Percentiles rank a stretch among this genome's conserved stretches.
Conservation (phyloP, 2,888 invertebrate genomes). For the Muschampia plurimacula region DNA sequence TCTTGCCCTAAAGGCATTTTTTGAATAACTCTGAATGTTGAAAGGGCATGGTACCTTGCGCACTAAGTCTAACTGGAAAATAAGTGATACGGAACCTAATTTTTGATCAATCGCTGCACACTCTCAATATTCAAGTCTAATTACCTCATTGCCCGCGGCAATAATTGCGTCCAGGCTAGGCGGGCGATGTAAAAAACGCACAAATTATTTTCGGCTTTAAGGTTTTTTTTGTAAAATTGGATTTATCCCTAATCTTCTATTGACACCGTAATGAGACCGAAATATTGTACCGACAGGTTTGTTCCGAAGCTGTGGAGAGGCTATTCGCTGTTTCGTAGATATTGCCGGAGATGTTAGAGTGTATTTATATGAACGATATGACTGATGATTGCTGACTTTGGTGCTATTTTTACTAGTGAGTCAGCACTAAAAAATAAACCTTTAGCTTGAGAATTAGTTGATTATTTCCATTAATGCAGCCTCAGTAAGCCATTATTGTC, state of each 20-base stretch:
- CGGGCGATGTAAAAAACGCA: conserved; percentile 67
- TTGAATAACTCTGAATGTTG: too few relatives aligned
- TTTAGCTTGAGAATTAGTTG: too few relatives aligned
- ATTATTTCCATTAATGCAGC: too few relatives aligned
- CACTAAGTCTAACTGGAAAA: too few relatives aligned
- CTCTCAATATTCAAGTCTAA: conserved; percentile 43
- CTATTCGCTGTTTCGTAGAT: background rate
- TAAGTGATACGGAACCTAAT: conserved; percentile 26
- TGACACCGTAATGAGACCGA: conserved; percentile 84
- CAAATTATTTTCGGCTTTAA: conserved; percentile 57
- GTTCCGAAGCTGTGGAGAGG: conserved; percentile 58
- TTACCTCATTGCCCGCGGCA: conserved; percentile 73
- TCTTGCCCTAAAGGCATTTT: too few relatives aligned
- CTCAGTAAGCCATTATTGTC: too few relatives aligned
- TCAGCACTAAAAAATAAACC: too few relatives aligned
- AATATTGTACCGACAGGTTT: conserved; percentile 70
- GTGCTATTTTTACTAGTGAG: too few relatives aligned
- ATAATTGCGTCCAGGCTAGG: conserved; percentile 69
- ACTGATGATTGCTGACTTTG: too few relatives aligned
- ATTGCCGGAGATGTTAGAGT: background rate
- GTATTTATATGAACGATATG: background rate
- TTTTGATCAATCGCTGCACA: conserved; percentile 40
- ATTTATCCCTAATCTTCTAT: conserved; percentile 85
- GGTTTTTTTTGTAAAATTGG: conserved; percentile 71
- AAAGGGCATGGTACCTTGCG: too few relatives aligned